Evolutionary conservation across 2,113 vertebrate species (phyloP).

Genomic region (Lutjanus erythropterus): DNA sequence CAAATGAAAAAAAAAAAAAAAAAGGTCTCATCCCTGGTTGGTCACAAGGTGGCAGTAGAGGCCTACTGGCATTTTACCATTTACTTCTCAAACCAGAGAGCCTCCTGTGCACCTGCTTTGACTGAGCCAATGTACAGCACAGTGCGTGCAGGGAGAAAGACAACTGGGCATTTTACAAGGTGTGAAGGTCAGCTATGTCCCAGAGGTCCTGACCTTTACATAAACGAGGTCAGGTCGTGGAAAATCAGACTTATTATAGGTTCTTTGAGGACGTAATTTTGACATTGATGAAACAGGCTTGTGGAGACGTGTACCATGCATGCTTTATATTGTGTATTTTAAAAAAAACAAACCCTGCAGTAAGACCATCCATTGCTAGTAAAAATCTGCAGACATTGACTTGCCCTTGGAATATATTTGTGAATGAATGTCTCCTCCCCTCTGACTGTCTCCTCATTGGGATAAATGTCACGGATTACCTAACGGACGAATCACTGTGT

Average conservation of each 20-base stretch:
- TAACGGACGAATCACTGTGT: slow-evolving; percentile 26
- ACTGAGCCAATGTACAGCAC: slow-evolving; percentile 31
- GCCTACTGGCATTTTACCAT: neutral
- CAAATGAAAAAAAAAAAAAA: no score
- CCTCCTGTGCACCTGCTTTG: slow-evolving; percentile 36
- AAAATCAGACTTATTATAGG: neutral
- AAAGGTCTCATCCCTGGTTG: neutral
- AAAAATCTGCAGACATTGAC: slow-evolving; percentile 38
- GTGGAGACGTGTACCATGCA: neutral
- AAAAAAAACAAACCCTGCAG: neutral
- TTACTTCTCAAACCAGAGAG: neutral
- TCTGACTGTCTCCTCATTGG: slow-evolving; percentile 44
- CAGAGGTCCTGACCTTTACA: neutral
- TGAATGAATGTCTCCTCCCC: slow-evolving; percentile 54
- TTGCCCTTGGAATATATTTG: slow-evolving; percentile 76
- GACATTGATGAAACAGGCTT: neutral
- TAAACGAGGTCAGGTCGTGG: neutral
- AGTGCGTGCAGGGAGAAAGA: slow-evolving; percentile 8
- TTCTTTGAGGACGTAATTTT: neutral
- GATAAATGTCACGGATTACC: slow-evolving; percentile 64
- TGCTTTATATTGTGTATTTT: neutral
- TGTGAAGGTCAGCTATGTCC: slow-evolving; percentile 45
- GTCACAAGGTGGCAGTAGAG: slow-evolving; percentile 68
- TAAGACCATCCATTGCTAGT: slow-evolving; percentile 52
- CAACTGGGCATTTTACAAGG: slow-evolving; percentile 33